phyloP scores from a whole-genome alignment of 2,113 vertebrate genomes.

The Protomyctophum bolini region DNA sequence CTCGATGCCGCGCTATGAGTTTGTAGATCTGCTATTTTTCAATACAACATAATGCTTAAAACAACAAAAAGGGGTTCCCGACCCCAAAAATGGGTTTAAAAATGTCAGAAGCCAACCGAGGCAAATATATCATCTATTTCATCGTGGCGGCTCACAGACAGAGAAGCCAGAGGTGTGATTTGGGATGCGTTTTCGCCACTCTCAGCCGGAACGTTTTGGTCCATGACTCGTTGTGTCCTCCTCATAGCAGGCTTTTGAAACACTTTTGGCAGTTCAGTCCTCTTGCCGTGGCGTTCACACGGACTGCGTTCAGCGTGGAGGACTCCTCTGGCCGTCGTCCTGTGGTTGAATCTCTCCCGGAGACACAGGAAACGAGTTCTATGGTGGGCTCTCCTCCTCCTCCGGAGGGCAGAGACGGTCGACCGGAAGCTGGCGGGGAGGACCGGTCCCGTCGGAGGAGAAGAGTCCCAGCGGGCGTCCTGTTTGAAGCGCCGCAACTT shows the following conservation, averaged over 20 bases:
- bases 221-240: neutral
- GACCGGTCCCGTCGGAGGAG: slow-evolving; percentile 15
- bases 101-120: slow-evolving; percentile 65
- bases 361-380: slow-evolving; percentile 17
- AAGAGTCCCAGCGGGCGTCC: slow-evolving; percentile 42
- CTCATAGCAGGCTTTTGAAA: neutral
- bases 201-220: neutral
- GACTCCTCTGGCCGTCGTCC: neutral
- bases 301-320: neutral
- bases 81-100: neutral
- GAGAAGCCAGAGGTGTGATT: neutral
- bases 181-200: neutral
- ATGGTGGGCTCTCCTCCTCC: slow-evolving; percentile 9
- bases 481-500: slow-evolving; percentile 58
- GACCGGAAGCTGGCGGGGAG: slow-evolving; percentile 9
- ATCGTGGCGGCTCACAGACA: neutral
- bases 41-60: too few relatives aligned
- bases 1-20: too few relatives aligned
- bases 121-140: slow-evolving; percentile 82
- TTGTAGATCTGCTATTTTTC: too few relatives aligned
- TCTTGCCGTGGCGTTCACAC: neutral
- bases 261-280: neutral
- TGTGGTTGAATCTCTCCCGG: slow-evolving; percentile 5
- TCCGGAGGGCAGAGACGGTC: neutral
- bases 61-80: too few relatives aligned